Evolutionary conservation across 2,113 vertebrate species (phyloP).

Genomic region (Lycaon pictus): DNA sequence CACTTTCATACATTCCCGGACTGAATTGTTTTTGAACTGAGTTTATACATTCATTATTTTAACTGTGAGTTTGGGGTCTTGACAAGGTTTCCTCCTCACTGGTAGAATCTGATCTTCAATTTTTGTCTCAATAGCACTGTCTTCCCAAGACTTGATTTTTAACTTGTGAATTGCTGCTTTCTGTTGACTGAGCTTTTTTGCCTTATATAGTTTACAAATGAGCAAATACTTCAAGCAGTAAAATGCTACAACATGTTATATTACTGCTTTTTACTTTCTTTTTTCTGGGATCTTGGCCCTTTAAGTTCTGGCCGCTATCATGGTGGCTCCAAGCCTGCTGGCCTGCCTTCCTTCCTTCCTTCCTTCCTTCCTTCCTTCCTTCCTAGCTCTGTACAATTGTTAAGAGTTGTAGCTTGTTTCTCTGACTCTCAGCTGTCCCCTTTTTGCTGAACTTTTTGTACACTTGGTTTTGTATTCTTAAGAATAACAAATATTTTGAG

Average conservation of each 20-base stretch:
- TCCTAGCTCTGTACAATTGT: background rate
- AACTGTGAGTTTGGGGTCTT: background rate
- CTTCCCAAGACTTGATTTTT: background rate
- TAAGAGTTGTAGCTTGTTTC: background rate
- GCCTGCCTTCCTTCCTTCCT: background rate
- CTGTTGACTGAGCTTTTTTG: background rate
- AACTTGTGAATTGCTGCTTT: background rate
- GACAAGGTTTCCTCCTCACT: background rate
- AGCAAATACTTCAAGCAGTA: background rate
- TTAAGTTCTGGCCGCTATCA: background rate
- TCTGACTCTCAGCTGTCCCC: background rate
- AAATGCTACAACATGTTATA: background rate
- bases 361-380: background rate
- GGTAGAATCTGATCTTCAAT: background rate
- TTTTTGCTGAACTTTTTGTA: background rate
- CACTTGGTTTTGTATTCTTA: background rate
- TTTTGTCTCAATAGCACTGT: background rate
- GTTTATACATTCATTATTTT: background rate
- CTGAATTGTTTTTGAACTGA: background rate
- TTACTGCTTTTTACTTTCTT: background rate
- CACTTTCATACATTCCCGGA: background rate
- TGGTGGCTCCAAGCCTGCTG: background rate
- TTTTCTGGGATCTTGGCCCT: background rate
- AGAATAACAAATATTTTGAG: background rate
- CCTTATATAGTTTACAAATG: background rate